Base-by-base conservation (phyloP, 2,888 invertebrate genomes). In the Sphaeridia pumilis region DNA sequence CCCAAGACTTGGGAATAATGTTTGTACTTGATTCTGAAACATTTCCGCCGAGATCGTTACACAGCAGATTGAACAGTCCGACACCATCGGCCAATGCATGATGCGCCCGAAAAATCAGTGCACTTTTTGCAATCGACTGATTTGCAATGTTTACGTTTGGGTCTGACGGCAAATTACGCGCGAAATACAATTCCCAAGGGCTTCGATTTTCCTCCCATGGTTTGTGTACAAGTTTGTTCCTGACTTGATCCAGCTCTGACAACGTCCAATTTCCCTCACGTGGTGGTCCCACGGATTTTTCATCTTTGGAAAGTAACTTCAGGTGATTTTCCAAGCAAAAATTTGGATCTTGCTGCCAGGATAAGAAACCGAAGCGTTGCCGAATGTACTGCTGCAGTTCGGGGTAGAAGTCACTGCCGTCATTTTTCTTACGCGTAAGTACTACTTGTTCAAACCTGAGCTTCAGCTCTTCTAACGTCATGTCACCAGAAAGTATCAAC, bases 101-200 rank as follows among this genome's bases (percentile, higher is more conserved):
- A 22, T 52, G 52, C 26, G 46, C 45, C 24, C 52, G 34, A 24
- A 52, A 52, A 7, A 52, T 27, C 1, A 51, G 38, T 2, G n/a
- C 27, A 2, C 38, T 46, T 25, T 44, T 38, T 12, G n/a, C 27
- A 2, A 10, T 17, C 24, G 12, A 14, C 3, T 24, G 14, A 34
- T 14, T 34, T 34, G 14, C 7, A n/a, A 10, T n/a, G 20, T 4
- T 17, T 22, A n/a, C 20, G 20, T 38, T 2, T 38, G 25, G 44
- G 7, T 22, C 7, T 10, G 24, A 5, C 22, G 20, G 31, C 22
- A 35, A 48, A 31, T 49, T 49, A 7, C 43, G 49, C 2, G 43
- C 24, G 1, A 49, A n/a, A n/a, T 43, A 31, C 10, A 49, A 46
- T 38, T 52, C 52, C 52, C 52, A 52, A 2, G 52, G 52, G 24